Percentiles rank a stretch among this genome's conserved stretches.
Conservation (phyloP, 2,797 vertebrate genomes). For the Tenualosa ilisha region DNA sequence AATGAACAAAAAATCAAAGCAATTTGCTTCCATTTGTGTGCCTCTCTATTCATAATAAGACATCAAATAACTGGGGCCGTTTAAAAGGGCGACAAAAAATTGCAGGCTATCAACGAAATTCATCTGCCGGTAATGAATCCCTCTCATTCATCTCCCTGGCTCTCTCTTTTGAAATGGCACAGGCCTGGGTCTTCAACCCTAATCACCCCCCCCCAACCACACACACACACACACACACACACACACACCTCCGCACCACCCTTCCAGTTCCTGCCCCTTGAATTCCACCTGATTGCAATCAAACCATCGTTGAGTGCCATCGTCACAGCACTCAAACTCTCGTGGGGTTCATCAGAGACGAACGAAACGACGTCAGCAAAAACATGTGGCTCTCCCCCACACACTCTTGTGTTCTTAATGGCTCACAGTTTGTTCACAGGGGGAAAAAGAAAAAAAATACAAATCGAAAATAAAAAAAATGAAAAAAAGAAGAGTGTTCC, state of each 20-base stretch:
- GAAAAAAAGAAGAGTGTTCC: neutral
- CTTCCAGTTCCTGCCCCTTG: neutral
- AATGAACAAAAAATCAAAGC: neutral
- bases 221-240: neutral
- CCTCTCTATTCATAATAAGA: conserved; percentile 33
- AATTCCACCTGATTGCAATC: conserved; percentile 22
- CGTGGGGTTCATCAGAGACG: neutral
- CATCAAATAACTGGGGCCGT: conserved; percentile 28
- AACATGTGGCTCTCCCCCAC: neutral
- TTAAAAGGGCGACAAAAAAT: conserved; percentile 28
- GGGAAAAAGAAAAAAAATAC: neutral
- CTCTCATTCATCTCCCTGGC: neutral
- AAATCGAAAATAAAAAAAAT: too few species aligned
- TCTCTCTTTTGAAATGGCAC: neutral
- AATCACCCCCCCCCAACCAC: neutral
- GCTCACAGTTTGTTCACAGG: neutral
- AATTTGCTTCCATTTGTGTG: conserved; percentile 13
- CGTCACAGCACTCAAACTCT: neutral
- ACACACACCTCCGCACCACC: neutral
- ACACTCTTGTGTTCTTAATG: neutral
- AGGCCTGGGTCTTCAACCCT: neutral
- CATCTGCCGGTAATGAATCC: conserved; percentile 15
- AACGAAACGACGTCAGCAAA: neutral
- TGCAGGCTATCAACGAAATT: conserved; percentile 18
- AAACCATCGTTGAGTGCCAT: neutral